Conservation (phyloP, 2,797 vertebrate genomes). For the Botia almorhae region DNA sequence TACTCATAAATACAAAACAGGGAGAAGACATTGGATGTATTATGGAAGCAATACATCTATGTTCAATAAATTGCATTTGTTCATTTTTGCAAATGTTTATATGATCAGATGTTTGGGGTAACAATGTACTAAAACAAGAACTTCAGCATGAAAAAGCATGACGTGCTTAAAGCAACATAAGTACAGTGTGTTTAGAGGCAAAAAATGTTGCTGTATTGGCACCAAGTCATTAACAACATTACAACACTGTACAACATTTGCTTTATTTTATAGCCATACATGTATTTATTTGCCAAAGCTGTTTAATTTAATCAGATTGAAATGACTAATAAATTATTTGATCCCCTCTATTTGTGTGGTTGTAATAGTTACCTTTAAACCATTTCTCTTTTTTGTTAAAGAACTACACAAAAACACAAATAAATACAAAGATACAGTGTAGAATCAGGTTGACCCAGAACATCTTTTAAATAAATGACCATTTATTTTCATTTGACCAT, state of each 20-base stretch:
- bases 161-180: not conserved
- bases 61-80: no score
- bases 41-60: no score
- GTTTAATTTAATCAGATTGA: slow-evolving; percentile 8
- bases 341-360: not conserved
- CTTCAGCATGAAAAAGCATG: slow-evolving; percentile 13
- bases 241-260: not conserved
- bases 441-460: no score
- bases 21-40: no score
- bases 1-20: no score
- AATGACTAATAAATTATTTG: slow-evolving; percentile 33
- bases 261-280: not conserved
- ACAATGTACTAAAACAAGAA: not conserved
- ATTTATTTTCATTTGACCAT: no score
- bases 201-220: not conserved
- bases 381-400: no score
- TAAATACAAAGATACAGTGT: no score
- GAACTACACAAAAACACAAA: no score
- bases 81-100: no score
- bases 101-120: no score
- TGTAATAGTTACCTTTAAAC: not conserved
- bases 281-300: slow-evolving; percentile 8
- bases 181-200: not conserved
- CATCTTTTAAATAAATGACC: no score
- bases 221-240: not conserved